Evolutionary conservation across 2,797 vertebrate genomes (phyloP).

Genomic region (Leucoraja ocellata): DNA sequence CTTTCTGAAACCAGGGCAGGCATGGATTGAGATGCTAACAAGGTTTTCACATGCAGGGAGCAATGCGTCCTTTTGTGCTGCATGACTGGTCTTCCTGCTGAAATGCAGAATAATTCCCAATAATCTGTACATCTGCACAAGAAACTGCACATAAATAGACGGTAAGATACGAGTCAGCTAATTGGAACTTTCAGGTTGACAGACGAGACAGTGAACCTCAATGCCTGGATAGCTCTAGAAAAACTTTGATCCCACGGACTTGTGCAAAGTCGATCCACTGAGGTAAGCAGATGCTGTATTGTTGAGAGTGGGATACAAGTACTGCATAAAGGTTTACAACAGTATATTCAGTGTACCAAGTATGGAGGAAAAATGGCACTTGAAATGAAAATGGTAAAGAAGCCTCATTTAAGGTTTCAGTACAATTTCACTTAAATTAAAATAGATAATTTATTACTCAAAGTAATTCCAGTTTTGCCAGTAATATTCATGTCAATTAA

Average conservation of each 20-base stretch:
- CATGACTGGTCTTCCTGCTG: not conserved
- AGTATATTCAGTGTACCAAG: not conserved
- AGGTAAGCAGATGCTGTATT: not conserved
- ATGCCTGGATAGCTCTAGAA: not conserved
- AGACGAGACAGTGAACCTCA: not conserved
- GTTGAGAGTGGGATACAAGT: not conserved
- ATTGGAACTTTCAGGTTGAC: not conserved
- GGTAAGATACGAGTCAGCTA: not conserved
- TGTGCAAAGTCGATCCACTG: not conserved
- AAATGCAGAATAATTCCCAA: not conserved
- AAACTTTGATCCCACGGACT: not conserved
- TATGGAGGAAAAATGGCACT: not conserved
- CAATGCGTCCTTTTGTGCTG: not conserved
- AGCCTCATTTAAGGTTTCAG: not conserved
- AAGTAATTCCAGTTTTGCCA: not conserved
- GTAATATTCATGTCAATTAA: not conserved
- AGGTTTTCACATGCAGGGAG: not conserved
- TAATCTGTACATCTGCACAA: not conserved
- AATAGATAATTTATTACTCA: not conserved
- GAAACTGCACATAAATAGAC: not conserved
- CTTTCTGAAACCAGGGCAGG: not conserved
- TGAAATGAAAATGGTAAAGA: slow-evolving; percentile 5
- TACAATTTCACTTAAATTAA: not conserved
- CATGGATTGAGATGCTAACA: not conserved
- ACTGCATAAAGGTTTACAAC: not conserved